These are phyloP conservation scores for Phylloscopus trochilus DNA, from an alignment of 2,113 vertebrate genomes.

Conservation along the genomic window DNA sequence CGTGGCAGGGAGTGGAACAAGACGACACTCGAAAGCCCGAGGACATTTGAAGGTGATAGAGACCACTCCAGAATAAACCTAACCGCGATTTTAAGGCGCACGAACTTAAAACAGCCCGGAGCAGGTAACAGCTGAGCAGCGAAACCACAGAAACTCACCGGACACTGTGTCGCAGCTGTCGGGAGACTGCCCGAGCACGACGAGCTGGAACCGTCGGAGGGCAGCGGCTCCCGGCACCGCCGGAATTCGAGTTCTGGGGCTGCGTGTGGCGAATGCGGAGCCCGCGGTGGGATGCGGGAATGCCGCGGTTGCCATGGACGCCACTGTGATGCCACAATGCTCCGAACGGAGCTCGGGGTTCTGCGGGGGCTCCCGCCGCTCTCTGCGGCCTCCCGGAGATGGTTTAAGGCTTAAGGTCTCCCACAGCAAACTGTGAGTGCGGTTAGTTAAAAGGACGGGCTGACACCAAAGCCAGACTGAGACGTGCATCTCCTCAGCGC, in stretches of 20 bases:
- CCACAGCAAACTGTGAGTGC: rapidly evolving
- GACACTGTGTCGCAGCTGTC: rapidly evolving
- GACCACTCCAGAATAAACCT: neutral
- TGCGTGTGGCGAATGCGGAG: rapidly evolving
- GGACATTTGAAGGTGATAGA: too few relatives aligned
- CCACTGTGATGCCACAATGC: neutral
- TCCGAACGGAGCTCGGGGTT: rapidly evolving
- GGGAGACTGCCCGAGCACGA: neutral
- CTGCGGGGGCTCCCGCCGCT: too few relatives aligned
- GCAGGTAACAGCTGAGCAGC: rapidly evolving
- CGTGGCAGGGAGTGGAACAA: rapidly evolving
- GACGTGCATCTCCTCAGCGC: neutral
- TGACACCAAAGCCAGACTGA: neutral
- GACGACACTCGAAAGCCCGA: too few relatives aligned
- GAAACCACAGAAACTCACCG: neutral
- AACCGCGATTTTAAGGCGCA: rapidly evolving
- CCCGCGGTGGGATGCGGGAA: rapidly evolving
- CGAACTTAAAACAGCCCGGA: neutral
- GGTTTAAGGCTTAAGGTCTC: neutral
- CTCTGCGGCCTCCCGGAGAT: neutral
- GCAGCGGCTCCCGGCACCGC: neutral
- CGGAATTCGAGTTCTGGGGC: neutral
- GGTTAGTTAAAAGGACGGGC: neutral
- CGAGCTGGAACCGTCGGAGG: too few relatives aligned
- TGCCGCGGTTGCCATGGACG: neutral